Evolutionary conservation across 2,113 vertebrate genomes (phyloP).

Genomic region (Nyctibius bracteatus): DNA sequence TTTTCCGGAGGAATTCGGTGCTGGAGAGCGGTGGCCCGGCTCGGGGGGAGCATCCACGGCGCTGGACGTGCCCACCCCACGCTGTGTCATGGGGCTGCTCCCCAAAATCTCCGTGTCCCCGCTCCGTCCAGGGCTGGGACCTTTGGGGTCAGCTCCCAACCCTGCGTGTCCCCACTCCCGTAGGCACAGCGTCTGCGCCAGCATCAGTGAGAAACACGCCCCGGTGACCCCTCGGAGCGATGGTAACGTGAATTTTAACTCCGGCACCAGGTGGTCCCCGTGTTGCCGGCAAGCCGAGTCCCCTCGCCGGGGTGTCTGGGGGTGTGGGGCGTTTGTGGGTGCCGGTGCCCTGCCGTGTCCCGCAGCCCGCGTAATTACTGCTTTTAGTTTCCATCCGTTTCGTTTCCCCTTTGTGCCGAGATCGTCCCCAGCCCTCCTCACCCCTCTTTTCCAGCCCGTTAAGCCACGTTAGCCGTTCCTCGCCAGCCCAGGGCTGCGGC

Average conservation of each 20-base stretch:
- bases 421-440: conserved; percentile 32
- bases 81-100: neutral
- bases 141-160: neutral
- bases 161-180: rapidly evolving
- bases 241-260: neutral
- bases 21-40: neutral
- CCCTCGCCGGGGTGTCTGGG: neutral
- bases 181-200: neutral
- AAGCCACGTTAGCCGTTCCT: conserved; percentile 44
- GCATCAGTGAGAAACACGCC: neutral
- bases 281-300: rapidly evolving
- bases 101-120: neutral
- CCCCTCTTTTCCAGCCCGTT: conserved; percentile 43
- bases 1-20: neutral
- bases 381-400: neutral
- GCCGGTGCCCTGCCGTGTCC: rapidly evolving
- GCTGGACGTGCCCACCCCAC: neutral
- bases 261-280: rapidly evolving
- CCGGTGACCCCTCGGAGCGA: rapidly evolving
- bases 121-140: neutral
- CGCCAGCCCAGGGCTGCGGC: conserved; percentile 23
- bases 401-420: conserved; percentile 2
- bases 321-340: neutral
- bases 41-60: rapidly evolving
- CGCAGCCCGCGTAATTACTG: neutral